Evolutionary conservation across 2,113 vertebrate species (phyloP).

Genomic region (Manacus vitellinus): DNA sequence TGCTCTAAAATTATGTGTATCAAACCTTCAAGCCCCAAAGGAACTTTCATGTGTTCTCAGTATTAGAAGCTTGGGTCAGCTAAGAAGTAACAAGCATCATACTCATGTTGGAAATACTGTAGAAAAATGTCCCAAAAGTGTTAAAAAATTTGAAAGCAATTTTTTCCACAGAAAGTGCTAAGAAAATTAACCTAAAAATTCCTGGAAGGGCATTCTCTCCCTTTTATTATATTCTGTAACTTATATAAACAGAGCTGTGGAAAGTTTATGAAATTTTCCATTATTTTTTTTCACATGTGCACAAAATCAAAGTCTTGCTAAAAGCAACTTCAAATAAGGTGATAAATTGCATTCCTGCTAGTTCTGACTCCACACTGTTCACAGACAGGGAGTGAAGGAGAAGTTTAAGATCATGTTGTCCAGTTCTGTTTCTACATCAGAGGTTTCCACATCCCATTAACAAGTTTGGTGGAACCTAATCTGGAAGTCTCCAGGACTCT

Average conservation of each 20-base stretch:
- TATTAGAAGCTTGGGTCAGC: not conserved
- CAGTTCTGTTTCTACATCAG: not conserved
- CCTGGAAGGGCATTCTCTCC: not conserved
- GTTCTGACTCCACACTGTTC: not conserved
- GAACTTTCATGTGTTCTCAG: not conserved
- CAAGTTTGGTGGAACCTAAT: not conserved
- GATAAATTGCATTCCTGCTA: not conserved
- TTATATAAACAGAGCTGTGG: not conserved
- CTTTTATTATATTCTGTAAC: not conserved
- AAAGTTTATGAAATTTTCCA: not conserved
- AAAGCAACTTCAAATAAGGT: not conserved
- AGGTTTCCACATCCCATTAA: not conserved
- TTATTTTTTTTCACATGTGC: not conserved
- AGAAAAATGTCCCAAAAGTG: not conserved
- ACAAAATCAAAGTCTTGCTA: not conserved
- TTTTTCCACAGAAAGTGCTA: not conserved
- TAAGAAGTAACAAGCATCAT: not conserved
- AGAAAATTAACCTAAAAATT: not conserved
- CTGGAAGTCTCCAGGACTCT: not conserved
- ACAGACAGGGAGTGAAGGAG: not conserved
- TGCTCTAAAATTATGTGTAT: not conserved
- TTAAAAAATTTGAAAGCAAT: not conserved
- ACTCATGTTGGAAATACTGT: accelerated
- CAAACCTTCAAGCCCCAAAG: not conserved
- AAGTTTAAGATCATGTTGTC: not conserved